Percentiles rank a stretch among this genome's conserved stretches.
phyloP scores from a whole-genome alignment of 2,797 vertebrate genomes.

The Champsocephalus gunnari region DNA sequence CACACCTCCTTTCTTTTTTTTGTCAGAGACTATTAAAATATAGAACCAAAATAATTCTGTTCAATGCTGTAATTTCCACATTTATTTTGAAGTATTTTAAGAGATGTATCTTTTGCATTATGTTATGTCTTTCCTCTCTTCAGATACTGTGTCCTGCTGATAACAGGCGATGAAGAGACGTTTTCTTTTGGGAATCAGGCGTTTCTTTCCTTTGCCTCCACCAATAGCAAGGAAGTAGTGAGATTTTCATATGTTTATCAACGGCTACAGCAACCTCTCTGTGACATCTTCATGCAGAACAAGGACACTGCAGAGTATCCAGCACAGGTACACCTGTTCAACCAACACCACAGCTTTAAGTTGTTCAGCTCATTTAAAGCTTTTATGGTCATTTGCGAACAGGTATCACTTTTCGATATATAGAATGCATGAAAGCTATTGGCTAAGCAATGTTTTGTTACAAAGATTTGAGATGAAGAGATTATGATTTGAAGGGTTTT shows the following conservation, averaged over 20 bases:
- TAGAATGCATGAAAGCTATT: neutral
- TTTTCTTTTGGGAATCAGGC: constrained; percentile 85
- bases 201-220: constrained; percentile 91
- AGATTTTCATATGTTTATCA: constrained; percentile 92
- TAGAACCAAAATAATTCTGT: neutral
- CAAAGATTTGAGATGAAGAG: no score
- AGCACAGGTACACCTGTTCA: constrained; percentile 70
- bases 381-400: neutral
- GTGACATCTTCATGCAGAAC: constrained; percentile 83
- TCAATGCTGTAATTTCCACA: neutral
- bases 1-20: neutral
- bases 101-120: neutral
- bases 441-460: neutral
- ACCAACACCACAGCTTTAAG: neutral
- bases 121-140: neutral
- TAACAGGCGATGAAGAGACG: constrained; percentile 87
- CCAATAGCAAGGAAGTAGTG: constrained; percentile 90
- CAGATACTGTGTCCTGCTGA: constrained; percentile 94
- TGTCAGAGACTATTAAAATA: neutral
- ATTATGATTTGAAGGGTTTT: neutral
- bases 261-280: constrained; percentile 89
- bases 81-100: neutral
- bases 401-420: neutral
- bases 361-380: neutral
- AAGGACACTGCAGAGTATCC: constrained; percentile 74